Evolutionary conservation across 2,113 vertebrate species (phyloP), one percentile per base, ranked within the genome.

Genomic region (Eulemur rufifrons): DNA sequence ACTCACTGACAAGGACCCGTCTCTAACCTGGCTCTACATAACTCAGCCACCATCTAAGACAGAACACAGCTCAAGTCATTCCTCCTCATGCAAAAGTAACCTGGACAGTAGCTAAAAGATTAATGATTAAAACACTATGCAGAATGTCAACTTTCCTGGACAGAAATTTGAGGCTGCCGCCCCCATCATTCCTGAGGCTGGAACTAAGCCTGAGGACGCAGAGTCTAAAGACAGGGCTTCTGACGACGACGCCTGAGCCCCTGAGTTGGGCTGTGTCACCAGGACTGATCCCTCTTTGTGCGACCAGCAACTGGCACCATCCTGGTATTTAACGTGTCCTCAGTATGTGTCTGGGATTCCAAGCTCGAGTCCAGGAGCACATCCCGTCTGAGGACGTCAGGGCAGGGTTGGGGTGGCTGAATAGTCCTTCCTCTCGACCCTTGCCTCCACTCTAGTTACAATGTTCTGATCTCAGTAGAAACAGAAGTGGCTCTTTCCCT

Each of bases 271-370:
- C 80, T 6, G 9, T 17, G 52, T 17, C 52, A 18, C 78, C 17
- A 4, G 29, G 3, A 10, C 39, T 3, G 8, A 45, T 0, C 32
- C 18, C 6, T 4, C 84, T 52, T 0, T 25, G 66, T 59, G 42
- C 12, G 2, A 47, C 74, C 4, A 2, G 25, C 5, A 3, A 0
- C 1, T 34, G 64, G 37, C 12, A 25, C 0, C n/a, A 9, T 2
- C 37, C 54, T 39, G 90, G 78, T 29, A 13, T 14, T 17, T 1
- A 14, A 29, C 56, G 15, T 29, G 52, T 2, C 23, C 9, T 23
- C 14, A 0, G 0, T 5, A 0, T 2, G 32, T 21, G 17, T 7
- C 61, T 66, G 74, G n/a, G 73, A 73, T 8, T 8, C 50, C 23
- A 52, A 23, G n/a, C 15, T 18, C 25, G 45, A 14, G 45, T 10